Evolutionary conservation across 2,113 vertebrate genomes (phyloP).

Genomic region (Accipiter cooperii): DNA sequence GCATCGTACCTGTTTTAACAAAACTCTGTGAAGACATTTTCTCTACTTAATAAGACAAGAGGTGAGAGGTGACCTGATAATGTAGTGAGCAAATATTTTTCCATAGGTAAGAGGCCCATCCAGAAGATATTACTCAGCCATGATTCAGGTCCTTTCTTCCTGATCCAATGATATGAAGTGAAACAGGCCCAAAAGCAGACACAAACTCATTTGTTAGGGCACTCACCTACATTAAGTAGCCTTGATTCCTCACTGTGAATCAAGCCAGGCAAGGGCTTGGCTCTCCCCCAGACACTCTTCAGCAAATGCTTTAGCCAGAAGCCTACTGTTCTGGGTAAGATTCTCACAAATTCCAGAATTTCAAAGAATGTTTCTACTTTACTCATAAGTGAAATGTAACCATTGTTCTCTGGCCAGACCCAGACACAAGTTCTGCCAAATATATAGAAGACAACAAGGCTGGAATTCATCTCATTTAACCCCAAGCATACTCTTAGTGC

Average conservation of each 20-base stretch:
- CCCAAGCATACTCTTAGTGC: not conserved
- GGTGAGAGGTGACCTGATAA: not conserved
- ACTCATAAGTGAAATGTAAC: not conserved
- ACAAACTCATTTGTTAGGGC: not conserved
- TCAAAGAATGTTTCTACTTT: constrained; percentile 28
- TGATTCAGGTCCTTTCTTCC: not conserved
- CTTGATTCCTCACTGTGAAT: not conserved
- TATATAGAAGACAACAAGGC: not conserved
- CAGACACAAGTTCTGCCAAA: constrained; percentile 20
- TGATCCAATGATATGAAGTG: not conserved
- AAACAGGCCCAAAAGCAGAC: not conserved
- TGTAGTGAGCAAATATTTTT: not conserved
- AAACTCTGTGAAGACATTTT: not conserved
- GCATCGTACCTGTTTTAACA: not conserved
- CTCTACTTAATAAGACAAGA: not conserved
- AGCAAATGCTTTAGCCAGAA: constrained; percentile 29
- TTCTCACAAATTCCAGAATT: constrained; percentile 50
- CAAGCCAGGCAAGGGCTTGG: not conserved
- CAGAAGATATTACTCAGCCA: not conserved
- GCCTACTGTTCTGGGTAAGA: constrained; percentile 33
- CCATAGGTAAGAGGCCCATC: not conserved
- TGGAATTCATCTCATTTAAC: constrained; percentile 43
- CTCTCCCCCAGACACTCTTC: not conserved
- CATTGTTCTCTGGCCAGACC: constrained; percentile 9
- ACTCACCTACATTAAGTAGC: constrained; percentile 13